Conservation (phyloP, 2,888 invertebrate genomes). For the Gymnocheta viridis region DNA sequence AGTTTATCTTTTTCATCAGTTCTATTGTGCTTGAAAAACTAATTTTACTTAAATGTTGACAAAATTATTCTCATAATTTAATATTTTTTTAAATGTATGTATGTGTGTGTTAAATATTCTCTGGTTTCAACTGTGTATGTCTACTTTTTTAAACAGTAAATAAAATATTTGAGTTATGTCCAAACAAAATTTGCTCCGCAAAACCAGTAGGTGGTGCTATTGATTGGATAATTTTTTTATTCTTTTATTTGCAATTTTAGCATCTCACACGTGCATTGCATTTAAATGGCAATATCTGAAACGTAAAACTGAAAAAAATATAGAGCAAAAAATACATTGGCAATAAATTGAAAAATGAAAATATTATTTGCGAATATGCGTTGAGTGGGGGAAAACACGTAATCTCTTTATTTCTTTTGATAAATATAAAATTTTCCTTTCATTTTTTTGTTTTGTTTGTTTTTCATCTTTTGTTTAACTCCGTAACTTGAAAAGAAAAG, state of each 20-base stretch:
- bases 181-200: neutral
- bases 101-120: too few species aligned
- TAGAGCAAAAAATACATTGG: conserved; percentile 40
- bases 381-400: conserved; percentile 49
- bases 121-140: too few species aligned
- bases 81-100: too few species aligned
- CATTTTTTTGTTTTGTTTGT: conserved; percentile 18
- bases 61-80: too few species aligned
- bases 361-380: conserved; percentile 56
- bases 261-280: conserved; percentile 59
- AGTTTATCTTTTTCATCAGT: too few species aligned
- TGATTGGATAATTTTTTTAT: conserved; percentile 36
- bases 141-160: neutral
- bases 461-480: conserved; percentile 25
- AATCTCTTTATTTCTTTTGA: conserved; percentile 59
- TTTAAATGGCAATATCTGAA: conserved; percentile 48
- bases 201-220: neutral
- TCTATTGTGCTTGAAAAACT: too few species aligned
- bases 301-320: neutral
- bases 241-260: conserved; percentile 32
- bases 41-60: too few species aligned
- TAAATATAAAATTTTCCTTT: conserved; percentile 49
- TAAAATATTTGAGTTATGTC: neutral
- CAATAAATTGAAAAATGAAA: conserved; percentile 63
- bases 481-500: conserved; percentile 14